phyloP scores from a whole-genome alignment of 2,113 vertebrate species.

The Manacus vitellinus region DNA sequence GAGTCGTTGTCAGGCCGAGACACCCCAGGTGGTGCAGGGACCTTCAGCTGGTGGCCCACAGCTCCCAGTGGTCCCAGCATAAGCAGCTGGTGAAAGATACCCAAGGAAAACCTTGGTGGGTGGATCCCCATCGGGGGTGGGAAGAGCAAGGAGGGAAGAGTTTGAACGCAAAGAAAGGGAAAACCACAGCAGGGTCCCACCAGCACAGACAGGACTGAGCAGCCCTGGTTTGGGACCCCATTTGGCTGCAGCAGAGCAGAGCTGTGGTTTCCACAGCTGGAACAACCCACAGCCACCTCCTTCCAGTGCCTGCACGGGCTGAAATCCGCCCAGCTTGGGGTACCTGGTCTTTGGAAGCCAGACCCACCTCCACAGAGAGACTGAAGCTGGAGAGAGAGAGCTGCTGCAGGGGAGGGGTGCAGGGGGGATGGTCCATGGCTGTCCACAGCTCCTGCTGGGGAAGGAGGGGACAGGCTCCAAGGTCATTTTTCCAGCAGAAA shows the following conservation, averaged over 20 bases:
- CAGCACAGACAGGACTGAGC: neutral
- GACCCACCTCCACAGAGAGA: neutral
- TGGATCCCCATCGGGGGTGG: neutral
- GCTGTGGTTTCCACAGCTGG: neutral
- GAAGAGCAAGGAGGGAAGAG: neutral
- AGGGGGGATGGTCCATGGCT: neutral
- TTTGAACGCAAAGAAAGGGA: neutral
- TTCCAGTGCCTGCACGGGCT: fast-evolving
- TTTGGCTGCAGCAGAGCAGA: neutral
- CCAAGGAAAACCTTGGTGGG: neutral
- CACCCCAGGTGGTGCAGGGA: neutral
- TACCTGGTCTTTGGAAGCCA: neutral
- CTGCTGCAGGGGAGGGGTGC: neutral
- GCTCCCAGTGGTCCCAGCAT: neutral
- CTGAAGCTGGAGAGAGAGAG: neutral
- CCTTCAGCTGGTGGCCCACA: neutral
- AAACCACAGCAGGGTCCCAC: fast-evolving
- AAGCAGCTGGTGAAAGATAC: neutral
- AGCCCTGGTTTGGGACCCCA: neutral
- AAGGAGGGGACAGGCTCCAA: neutral
- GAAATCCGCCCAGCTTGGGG: neutral
- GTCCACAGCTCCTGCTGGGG: neutral
- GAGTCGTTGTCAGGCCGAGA: neutral
- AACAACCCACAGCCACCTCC: neutral
- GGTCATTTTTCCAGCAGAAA: neutral